phyloP scores from a whole-genome alignment of 1,140 invertebrate genomes.

The Drosophila ficusphila region DNA sequence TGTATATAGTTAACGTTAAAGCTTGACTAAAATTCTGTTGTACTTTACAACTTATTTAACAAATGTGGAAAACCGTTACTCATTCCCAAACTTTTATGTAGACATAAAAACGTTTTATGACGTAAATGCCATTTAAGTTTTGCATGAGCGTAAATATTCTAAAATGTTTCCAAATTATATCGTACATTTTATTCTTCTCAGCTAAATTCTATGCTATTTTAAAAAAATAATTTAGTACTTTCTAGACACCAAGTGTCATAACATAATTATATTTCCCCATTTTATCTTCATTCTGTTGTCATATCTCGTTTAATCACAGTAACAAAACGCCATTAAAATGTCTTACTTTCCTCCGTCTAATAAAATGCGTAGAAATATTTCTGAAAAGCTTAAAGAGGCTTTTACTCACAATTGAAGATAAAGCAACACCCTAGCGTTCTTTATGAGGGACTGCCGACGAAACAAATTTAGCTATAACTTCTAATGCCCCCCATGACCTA shows the following conservation, averaged over 20 bases:
- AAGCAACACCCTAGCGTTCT: slow-evolving; percentile 1
- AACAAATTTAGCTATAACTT: slow-evolving; percentile 50
- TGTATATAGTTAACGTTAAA: background rate
- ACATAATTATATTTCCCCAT: no score
- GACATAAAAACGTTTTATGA: no score
- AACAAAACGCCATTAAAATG: background rate
- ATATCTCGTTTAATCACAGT: background rate
- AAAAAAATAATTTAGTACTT: background rate
- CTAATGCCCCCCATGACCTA: slow-evolving; percentile 35
- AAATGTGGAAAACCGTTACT: no score
- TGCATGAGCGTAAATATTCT: no score
- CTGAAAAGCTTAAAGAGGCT: background rate
- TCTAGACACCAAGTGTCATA: background rate
- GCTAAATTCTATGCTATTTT: no score
- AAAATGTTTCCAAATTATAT: no score
- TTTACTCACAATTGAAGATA: slow-evolving; percentile 1
- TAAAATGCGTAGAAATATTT: slow-evolving; percentile 3
- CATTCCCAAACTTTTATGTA: no score
- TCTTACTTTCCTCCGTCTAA: slow-evolving; percentile 11
- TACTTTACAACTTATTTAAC: no score
- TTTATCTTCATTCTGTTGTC: background rate
- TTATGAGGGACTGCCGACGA: slow-evolving; percentile 12
- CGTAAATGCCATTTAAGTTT: no score
- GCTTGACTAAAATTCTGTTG: background rate
- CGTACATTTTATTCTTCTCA: no score